Conservation (phyloP, 2,113 vertebrate species). For the Clarias gariepinus region DNA sequence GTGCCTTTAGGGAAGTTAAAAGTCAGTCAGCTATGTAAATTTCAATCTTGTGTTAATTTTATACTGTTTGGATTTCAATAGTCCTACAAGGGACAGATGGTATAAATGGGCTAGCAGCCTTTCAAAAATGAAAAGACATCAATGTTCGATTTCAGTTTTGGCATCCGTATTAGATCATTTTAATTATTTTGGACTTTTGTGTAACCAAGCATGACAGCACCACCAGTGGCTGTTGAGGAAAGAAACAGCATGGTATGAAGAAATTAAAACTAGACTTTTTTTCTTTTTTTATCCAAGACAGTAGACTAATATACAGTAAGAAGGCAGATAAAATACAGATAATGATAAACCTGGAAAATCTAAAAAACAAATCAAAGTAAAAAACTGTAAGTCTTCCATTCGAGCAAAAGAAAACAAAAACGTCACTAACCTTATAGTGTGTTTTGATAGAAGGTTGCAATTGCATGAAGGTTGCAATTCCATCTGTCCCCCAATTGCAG, state of each 20-base stretch:
- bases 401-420: not conserved
- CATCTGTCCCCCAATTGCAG: no score
- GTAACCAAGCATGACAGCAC: not conserved
- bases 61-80: not conserved
- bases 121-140: not conserved
- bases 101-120: not conserved
- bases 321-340: not conserved
- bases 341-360: not conserved
- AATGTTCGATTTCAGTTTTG: not conserved
- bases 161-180: not conserved
- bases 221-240: not conserved
- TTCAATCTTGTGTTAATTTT: conserved; percentile 17
- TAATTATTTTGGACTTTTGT: not conserved
- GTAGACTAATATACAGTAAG: not conserved
- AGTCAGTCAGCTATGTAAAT: conserved; percentile 14
- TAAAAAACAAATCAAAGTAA: not conserved
- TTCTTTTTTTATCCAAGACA: not conserved
- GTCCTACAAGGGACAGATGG: not conserved
- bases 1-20: not conserved
- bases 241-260: not conserved
- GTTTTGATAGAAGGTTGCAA: not conserved
- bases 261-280: not conserved
- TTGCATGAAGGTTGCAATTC: not conserved
- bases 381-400: not conserved
- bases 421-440: not conserved